Base-by-base conservation (phyloP, 2,113 vertebrate species). In the Candoia aspera region DNA sequence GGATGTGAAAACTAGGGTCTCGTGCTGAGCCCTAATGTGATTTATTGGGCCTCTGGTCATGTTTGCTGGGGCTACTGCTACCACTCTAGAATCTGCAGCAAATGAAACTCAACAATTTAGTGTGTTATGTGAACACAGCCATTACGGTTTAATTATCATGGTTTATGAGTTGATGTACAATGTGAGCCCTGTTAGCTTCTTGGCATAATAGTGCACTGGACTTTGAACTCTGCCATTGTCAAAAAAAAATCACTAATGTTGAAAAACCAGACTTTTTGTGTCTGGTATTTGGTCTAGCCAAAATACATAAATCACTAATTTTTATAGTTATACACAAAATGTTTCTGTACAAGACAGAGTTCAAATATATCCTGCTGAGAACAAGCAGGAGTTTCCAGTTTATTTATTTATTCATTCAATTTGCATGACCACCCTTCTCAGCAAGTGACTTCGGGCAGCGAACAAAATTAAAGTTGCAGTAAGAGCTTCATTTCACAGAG, bases 381-480 rank as follows among this genome's bases (percentile, higher is more conserved):
- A 55, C 26, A 49, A 91, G 3, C 46, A 42, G 58, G 59, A 68
- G 19, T 87, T 86, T 91, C 84, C 90, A 86, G 60, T 91, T 86
- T 46, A 15, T 49, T 79, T 37, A 37, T 73, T 73, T 8, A 37
- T 79, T 79, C 6, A 49, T 6, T 42, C 68, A 79, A 79, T 79
- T 33, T 79, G 33, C 17, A 73, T 1, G 4, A 5, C 17, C 15
- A 17, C 64, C n/a, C 2, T 17, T 79, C 33, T 79, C 17, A 79
- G 21, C 33, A 79, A 79, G 33, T 79, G 17, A 37, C 17, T 79
- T 2, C 8, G n/a, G 1, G 8, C 2, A 0, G 33, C 0, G 1
- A 79, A 79, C 33, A 79, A 79, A 79, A 79, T 79, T 79, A 37
- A 79, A 3, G 2, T 79, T 79, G 33, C 33, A 79, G 68, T 91